A percentile compares a stretch with the other conserved stretches of the same genome.
phyloP scores from a whole-genome alignment of 2,113 vertebrate species.

The Deroptyus accipitrinus region DNA sequence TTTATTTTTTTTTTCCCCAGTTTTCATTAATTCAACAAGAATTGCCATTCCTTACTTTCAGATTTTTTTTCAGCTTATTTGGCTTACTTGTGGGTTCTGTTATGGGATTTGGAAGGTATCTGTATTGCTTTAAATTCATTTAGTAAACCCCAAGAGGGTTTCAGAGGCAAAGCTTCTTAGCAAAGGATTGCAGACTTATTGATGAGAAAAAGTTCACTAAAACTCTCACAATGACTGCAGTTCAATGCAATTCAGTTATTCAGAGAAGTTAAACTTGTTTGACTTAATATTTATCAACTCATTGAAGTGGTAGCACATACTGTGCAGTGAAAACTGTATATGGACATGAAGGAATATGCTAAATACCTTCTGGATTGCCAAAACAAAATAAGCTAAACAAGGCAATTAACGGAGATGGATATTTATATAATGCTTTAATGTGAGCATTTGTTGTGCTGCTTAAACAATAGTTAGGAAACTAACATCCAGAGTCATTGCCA shows the following conservation, averaged over 20 bases:
- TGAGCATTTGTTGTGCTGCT: not conserved
- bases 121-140: slow-evolving; percentile 70
- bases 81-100: slow-evolving; percentile 48
- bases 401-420: not conserved
- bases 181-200: slow-evolving; percentile 47
- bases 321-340: not conserved
- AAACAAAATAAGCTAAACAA: not conserved
- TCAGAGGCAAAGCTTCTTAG: slow-evolving; percentile 64
- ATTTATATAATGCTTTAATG: not conserved
- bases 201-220: slow-evolving; percentile 52
- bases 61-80: slow-evolving; percentile 52
- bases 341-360: not conserved
- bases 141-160: slow-evolving; percentile 52
- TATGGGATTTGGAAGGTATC: slow-evolving; percentile 60
- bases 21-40: slow-evolving; percentile 56
- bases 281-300: slow-evolving; percentile 11
- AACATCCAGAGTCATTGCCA: not conserved
- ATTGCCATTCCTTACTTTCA: not conserved
- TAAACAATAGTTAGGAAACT: not conserved
- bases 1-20: not conserved
- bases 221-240: not conserved
- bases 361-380: not conserved
- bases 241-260: not conserved
- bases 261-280: slow-evolving; percentile 12
- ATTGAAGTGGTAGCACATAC: not conserved